Conservation (phyloP, 2,113 vertebrate species). For the Oreochromis spilurus region DNA sequence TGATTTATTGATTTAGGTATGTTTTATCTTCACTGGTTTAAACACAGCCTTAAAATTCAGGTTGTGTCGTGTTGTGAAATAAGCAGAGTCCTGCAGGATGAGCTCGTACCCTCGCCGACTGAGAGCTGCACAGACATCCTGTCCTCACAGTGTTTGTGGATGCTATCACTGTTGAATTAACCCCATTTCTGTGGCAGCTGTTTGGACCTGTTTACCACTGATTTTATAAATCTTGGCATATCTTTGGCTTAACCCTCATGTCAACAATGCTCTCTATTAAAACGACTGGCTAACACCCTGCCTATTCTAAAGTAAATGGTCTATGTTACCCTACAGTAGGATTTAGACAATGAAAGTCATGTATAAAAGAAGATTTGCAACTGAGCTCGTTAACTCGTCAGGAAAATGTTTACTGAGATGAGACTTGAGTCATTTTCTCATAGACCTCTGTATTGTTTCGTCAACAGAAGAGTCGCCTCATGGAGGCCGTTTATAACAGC, state of each 20-base stretch:
- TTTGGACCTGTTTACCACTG: neutral
- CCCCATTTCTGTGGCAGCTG: neutral
- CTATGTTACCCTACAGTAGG: neutral
- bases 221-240: neutral
- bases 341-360: neutral
- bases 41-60: neutral
- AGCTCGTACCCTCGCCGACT: neutral
- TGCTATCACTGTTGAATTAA: neutral
- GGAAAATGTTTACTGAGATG: neutral
- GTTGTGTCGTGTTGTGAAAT: neutral
- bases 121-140: neutral
- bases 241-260: neutral
- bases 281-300: neutral
- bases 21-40: neutral
- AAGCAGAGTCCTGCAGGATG: neutral
- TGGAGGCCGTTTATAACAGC: accelerated
- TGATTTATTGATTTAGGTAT: neutral
- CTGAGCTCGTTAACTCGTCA: neutral
- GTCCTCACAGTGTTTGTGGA: neutral
- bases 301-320: neutral
- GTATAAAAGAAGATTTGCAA: neutral
- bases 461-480: no score
- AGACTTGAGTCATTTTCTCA: neutral
- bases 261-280: neutral
- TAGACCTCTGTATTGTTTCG: neutral